Evolutionary conservation across 2,797 vertebrate species (phyloP).

Genomic region (Enteromius anoplus): DNA sequence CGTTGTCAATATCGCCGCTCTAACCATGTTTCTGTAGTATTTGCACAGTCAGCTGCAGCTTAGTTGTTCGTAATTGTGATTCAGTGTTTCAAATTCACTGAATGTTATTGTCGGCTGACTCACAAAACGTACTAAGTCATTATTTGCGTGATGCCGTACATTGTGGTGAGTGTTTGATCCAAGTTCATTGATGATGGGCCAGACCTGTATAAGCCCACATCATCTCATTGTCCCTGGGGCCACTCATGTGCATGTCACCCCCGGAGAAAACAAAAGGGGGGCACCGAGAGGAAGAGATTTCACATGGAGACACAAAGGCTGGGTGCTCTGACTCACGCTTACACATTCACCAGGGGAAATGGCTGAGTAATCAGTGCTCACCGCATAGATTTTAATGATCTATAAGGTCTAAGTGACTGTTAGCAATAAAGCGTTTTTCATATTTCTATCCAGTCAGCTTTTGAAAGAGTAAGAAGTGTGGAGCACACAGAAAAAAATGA

Average conservation of each 20-base stretch:
- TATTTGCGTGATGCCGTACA: neutral
- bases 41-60: neutral
- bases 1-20: neutral
- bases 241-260: constrained; percentile 49
- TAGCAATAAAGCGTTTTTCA: constrained; percentile 37
- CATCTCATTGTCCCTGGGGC: constrained; percentile 37
- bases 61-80: neutral
- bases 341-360: constrained; percentile 49
- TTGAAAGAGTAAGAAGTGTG: constrained; percentile 26
- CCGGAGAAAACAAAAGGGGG: constrained; percentile 26
- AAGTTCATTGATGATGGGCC: constrained; percentile 29
- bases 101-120: neutral
- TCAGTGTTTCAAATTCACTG: neutral
- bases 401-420: constrained; percentile 26
- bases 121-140: neutral
- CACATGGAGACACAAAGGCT: constrained; percentile 55
- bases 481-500: constrained; percentile 25
- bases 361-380: constrained; percentile 51
- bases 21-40: constrained; percentile 4
- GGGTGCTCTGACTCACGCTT: constrained; percentile 55
- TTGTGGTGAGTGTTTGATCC: constrained; percentile 40
- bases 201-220: constrained; percentile 4
- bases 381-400: constrained; percentile 24
- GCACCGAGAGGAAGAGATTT: constrained; percentile 32
- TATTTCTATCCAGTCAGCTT: constrained; percentile 2